These are phyloP conservation scores for Pagetopsis macropterus DNA, from an alignment of 2,797 vertebrate species.

Conservation along the genomic window DNA sequence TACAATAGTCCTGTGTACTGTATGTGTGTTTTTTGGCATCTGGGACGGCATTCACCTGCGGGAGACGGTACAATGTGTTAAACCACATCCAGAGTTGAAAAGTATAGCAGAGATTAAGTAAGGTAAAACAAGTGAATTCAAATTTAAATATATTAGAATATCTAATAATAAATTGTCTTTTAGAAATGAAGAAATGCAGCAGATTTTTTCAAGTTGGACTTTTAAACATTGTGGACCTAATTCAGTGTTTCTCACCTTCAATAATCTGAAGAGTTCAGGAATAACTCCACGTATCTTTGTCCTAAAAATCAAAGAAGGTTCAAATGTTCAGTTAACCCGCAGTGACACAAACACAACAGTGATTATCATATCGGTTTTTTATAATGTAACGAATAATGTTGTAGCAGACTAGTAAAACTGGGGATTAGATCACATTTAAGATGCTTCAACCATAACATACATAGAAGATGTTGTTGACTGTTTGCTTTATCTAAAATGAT, in stretches of 20 bases:
- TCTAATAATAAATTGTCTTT: not conserved
- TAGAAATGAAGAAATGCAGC: not conserved
- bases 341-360: not conserved
- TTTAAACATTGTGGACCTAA: not conserved
- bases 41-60: constrained; percentile 46
- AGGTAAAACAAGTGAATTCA: not conserved
- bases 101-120: not conserved
- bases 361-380: not conserved
- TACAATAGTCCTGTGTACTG: not conserved
- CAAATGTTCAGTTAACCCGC: not conserved
- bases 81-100: not conserved
- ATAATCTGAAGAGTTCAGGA: constrained; percentile 83
- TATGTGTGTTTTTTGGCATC: not conserved
- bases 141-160: not conserved
- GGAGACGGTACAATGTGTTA: not conserved
- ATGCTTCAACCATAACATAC: too few relatives aligned
- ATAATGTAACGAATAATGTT: not conserved
- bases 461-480: too few relatives aligned
- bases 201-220: not conserved
- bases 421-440: too few relatives aligned
- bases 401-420: not conserved
- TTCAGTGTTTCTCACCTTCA: constrained; percentile 38
- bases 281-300: constrained; percentile 88
- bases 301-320: constrained; percentile 72
- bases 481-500: too few relatives aligned